phyloP scores from a whole-genome alignment of 2,797 vertebrate species.

The Triplophysa bombifrons region DNA sequence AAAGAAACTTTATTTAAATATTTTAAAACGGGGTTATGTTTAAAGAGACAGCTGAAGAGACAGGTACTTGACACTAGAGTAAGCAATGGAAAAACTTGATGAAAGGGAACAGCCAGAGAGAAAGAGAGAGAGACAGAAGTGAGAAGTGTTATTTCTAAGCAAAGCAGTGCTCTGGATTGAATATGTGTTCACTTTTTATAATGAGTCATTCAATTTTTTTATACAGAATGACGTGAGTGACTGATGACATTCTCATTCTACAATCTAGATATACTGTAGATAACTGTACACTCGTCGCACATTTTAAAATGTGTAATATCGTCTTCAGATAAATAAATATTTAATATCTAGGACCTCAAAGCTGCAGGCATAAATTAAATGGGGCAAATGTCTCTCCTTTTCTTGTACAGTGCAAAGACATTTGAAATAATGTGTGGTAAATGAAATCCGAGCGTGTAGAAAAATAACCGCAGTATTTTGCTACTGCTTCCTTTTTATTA shows the following conservation, averaged over 20 bases:
- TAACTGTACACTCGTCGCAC: too few species aligned
- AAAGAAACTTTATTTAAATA: background rate
- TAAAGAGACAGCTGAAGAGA: background rate
- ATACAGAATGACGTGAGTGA: too few species aligned
- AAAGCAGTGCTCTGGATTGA: background rate
- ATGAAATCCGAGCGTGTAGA: background rate
- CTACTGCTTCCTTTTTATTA: slow-evolving; percentile 17
- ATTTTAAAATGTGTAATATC: background rate
- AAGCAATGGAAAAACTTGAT: slow-evolving; percentile 20
- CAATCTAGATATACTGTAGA: too few species aligned
- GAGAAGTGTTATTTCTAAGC: background rate
- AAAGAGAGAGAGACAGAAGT: background rate
- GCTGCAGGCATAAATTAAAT: background rate
- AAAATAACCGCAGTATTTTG: slow-evolving; percentile 1
- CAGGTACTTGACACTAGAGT: background rate
- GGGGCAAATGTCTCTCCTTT: background rate
- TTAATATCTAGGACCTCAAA: background rate
- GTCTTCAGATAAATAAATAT: background rate
- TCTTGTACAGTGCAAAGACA: background rate
- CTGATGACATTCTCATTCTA: too few species aligned
- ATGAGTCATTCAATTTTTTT: too few species aligned
- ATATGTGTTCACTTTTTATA: background rate
- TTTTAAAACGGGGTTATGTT: background rate
- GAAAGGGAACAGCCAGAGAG: background rate
- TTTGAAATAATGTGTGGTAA: background rate